Base-by-base conservation (phyloP, 2,797 vertebrate genomes). In the Tauraco hartlaubi region DNA sequence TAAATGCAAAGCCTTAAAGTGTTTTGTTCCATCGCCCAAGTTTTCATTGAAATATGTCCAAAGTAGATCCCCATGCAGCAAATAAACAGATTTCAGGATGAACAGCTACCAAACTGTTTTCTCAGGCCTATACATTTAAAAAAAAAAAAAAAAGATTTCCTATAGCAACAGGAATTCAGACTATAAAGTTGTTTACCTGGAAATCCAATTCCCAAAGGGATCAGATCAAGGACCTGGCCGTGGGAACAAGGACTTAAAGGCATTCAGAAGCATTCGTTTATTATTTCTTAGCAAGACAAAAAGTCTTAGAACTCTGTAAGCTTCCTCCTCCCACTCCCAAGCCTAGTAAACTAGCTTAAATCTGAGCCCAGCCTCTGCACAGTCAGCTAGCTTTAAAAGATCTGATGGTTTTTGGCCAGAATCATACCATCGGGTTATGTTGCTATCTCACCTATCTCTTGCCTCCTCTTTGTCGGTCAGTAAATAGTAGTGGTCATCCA, bases 1-100 rank as follows among this genome's bases (percentile, higher is more conserved):
- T 33, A 95, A 64, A 88, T 14, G 6, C 9, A 63, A 88, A 41
- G 44, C 28, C n/a, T 80, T 71, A 7, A 89, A 90, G 46, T 16
- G 5, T 28, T 83, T 56, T 61, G 25, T 64, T 90, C 64, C 33
- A 78, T 69, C 91, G 58, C 88, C 33, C 23, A 88, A 72, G 29
- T 68, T 90, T 64, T 85, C 54, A 80, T 8, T 90, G 37, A 97
- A 89, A 64, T 83, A 59, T 6, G 85, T 88, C 54, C 81, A 91
- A 88, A 95, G 80, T 2, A 85, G 44, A 91, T 37, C 15, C 15
- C 15, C 21, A 39, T 11, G 11, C 8, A 86, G 14, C 37, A 88
- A 90, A 82, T 52, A 62, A 66, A 72, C 11, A 72, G 16, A 79
- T 69, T 76, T 91, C 77, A 89, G 19, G 31, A 85, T 25, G 21